Conservation (phyloP, 53 echinoderm and acorn worm genomes). For the Holothuria leucospilota region DNA sequence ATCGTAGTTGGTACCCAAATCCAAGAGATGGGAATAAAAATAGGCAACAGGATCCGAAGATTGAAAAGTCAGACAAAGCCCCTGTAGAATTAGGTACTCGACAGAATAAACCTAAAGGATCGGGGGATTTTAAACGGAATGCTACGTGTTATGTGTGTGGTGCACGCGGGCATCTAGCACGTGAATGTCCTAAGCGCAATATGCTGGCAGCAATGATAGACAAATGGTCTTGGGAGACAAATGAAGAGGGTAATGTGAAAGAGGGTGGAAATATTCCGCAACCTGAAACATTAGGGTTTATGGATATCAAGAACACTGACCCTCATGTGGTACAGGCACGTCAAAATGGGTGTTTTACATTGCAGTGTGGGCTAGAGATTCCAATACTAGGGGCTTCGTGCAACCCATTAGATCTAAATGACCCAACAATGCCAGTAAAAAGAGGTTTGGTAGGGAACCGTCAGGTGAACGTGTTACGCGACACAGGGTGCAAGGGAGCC, state of each 20-base stretch:
- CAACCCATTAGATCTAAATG: no score
- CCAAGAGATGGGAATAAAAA: no score
- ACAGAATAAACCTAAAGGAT: no score
- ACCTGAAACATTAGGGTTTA: neutral
- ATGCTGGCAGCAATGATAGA: neutral
- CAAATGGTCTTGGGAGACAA: neutral
- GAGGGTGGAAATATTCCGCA: neutral
- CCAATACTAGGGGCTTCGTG: neutral
- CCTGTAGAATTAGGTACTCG: no score
- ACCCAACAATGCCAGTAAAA: neutral
- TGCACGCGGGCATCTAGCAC: neutral
- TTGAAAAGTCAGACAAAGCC: no score
- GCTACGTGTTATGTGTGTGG: no score
- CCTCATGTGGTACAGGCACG: neutral
- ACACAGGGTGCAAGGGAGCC: neutral
- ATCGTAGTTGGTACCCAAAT: slow-evolving; percentile 36
- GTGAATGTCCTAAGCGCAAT: neutral
- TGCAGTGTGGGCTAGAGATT: no score
- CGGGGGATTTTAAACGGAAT: no score
- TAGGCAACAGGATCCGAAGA: no score
- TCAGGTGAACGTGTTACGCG: neutral
- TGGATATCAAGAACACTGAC: no score
- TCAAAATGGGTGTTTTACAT: neutral
- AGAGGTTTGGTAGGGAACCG: neutral
- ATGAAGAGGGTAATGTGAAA: neutral